Base-by-base conservation (phyloP, 92 coral and sea anemone genomes). In the Siderastrea siderea region DNA sequence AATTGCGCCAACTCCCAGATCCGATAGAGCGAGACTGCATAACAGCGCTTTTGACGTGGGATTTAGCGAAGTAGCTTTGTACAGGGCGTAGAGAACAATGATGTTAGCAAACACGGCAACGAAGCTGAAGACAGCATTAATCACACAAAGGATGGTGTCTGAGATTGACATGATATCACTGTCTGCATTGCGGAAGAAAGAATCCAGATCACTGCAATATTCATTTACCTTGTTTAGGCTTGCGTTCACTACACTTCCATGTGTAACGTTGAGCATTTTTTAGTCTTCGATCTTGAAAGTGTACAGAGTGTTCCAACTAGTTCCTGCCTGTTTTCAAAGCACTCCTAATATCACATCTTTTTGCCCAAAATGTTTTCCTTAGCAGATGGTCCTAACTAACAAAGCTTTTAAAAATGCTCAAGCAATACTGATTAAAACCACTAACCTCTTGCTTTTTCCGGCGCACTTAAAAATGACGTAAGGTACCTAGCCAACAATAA, bases 21-120 rank as follows among this genome's bases (percentile, higher is more conserved):
- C 94, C 5, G 92, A 77, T 15, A 88, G 59, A 62, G 94, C 92
- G 3, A 92, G 87, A 53, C 79, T 92, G 62, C 94, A 92, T 4
- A 92, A 50, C 44, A 92, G 60, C 3, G 90, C 79, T 49, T 73
- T 83, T 1, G 94, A 92, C 14, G 92, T 91, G 44, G 82, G 58
- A 62, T 92, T 88, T 1, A 92, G 75, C n/a, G 92, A 13, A 4
- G 92, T 78, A 1, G 94, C 90, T 67, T 88, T 83, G 49, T 49
- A 58, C 64, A 92, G 44, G 3, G 94, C 83, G 61, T 83, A 87
- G 38, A 92, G 77, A 2, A 92, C 82, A 48, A 84, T 6, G 10
- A 75, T 52, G 74, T 92, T 92, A 38, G 85, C 89, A 2, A 65
- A 43, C 19, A 88, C 80, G 14, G 94, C 92, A 51, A 83, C 59